phyloP scores from a whole-genome alignment of 2,113 vertebrate species.

The Cardinalis cardinalis region DNA sequence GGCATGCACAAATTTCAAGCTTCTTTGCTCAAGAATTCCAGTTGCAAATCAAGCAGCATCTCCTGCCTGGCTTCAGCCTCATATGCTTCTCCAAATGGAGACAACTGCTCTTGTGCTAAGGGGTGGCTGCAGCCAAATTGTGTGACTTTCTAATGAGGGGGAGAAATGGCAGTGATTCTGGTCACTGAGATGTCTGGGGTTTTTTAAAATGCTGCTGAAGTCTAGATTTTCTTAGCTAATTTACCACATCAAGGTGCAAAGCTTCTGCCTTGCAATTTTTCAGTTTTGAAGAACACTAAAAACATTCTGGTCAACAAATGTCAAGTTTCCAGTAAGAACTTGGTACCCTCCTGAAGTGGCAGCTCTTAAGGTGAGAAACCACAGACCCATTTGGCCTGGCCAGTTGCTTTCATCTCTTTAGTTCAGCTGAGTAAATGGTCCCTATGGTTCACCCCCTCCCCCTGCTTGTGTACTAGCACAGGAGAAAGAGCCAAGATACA shows the following conservation, averaged over 20 bases:
- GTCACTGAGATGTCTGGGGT: neutral
- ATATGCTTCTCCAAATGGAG: neutral
- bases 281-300: slow-evolving; percentile 61
- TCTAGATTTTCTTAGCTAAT: slow-evolving; percentile 69
- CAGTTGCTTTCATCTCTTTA: slow-evolving; percentile 62
- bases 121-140: neutral
- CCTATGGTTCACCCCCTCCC: neutral
- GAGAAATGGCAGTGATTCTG: neutral
- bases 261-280: slow-evolving; percentile 68
- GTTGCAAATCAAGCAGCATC: neutral
- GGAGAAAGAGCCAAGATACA: neutral
- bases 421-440: slow-evolving; percentile 66
- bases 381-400: slow-evolving; percentile 67
- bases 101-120: neutral
- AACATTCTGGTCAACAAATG: slow-evolving; percentile 62
- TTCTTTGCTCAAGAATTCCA: neutral
- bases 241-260: slow-evolving; percentile 72
- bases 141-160: neutral
- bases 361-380: slow-evolving; percentile 67
- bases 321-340: slow-evolving; percentile 74
- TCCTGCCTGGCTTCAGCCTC: neutral
- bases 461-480: slow-evolving; percentile 39
- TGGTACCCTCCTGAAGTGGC: slow-evolving; percentile 57
- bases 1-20: neutral
- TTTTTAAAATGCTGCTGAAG: slow-evolving; percentile 28